A percentile compares a stretch with the other conserved stretches of the same genome.
Conservation (phyloP, 2,888 invertebrate genomes). For the Cheilosia scutellata region DNA sequence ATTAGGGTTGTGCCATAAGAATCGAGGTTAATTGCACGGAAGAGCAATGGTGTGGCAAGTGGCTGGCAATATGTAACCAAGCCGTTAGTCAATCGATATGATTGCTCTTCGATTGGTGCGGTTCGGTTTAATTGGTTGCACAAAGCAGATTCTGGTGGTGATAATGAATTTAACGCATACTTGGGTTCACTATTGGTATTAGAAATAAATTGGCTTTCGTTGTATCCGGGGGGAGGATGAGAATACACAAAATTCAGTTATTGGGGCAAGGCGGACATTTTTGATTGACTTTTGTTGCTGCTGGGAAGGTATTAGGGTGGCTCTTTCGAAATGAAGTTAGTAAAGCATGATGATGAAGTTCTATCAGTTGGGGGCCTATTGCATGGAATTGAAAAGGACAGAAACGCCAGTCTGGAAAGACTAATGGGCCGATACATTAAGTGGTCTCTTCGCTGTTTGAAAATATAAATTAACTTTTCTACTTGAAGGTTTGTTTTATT, state of each 20-base stretch:
- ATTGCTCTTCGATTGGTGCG: constrained; percentile 60
- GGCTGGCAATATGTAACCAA: constrained; percentile 70
- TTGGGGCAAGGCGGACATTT: not conserved
- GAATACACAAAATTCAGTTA: not conserved
- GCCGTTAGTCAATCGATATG: constrained; percentile 75
- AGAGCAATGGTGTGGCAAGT: constrained; percentile 70
- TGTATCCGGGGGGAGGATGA: not conserved
- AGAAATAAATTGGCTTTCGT: constrained; percentile 45
- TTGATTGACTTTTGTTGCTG: not conserved
- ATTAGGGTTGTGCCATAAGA: constrained; percentile 65
- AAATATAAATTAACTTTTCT: too few species aligned
- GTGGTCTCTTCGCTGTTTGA: too few species aligned
- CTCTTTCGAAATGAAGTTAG: too few species aligned
- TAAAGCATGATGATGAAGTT: too few species aligned
- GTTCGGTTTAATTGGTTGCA: constrained; percentile 67
- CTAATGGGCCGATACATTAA: too few species aligned
- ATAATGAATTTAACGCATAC: constrained; percentile 59
- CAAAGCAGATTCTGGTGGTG: constrained; percentile 43
- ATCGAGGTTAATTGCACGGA: constrained; percentile 73
- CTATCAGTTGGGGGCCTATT: too few species aligned
- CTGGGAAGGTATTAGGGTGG: not conserved
- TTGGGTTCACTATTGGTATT: constrained; percentile 34
- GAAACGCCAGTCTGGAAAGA: too few species aligned
- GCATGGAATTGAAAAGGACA: too few species aligned
- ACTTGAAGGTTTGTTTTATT: too few species aligned